Percentiles rank a stretch among this genome's conserved stretches.
Evolutionary conservation across 2,797 vertebrate species (phyloP).

Genomic region (Chaenodraco wilsoni): DNA sequence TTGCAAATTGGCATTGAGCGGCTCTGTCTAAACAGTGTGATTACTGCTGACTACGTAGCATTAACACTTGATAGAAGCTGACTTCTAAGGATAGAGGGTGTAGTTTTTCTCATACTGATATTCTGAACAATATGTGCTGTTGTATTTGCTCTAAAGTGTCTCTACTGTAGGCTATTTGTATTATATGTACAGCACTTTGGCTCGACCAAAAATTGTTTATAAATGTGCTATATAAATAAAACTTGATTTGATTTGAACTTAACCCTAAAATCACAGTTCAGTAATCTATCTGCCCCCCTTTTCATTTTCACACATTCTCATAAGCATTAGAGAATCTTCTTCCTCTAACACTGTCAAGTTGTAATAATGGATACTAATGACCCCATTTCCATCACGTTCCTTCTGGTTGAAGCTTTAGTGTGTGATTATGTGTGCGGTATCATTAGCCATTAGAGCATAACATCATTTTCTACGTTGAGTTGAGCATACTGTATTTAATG

Average conservation of each 20-base stretch:
- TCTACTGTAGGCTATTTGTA: no score
- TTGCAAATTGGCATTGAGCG: slow-evolving; percentile 33
- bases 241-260: neutral
- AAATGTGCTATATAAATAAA: no score
- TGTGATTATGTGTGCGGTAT: slow-evolving; percentile 55
- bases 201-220: no score
- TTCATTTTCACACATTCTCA: slow-evolving; percentile 29
- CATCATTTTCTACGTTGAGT: slow-evolving; percentile 57
- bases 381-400: slow-evolving; percentile 54
- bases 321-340: slow-evolving; percentile 36
- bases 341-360: slow-evolving; percentile 55
- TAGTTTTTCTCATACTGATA: no score
- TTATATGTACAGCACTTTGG: no score
- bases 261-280: slow-evolving; percentile 28
- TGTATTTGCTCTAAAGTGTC: no score
- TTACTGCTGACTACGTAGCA: neutral
- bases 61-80: slow-evolving; percentile 20
- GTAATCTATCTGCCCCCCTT: slow-evolving; percentile 3
- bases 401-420: slow-evolving; percentile 53
- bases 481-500: slow-evolving; percentile 62
- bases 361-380: slow-evolving; percentile 70
- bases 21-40: slow-evolving; percentile 39
- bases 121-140: no score
- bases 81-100: neutral
- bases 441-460: slow-evolving; percentile 62